Evolutionary conservation across 2,797 vertebrate species (phyloP).

Genomic region (Champsocephalus gunnari): DNA sequence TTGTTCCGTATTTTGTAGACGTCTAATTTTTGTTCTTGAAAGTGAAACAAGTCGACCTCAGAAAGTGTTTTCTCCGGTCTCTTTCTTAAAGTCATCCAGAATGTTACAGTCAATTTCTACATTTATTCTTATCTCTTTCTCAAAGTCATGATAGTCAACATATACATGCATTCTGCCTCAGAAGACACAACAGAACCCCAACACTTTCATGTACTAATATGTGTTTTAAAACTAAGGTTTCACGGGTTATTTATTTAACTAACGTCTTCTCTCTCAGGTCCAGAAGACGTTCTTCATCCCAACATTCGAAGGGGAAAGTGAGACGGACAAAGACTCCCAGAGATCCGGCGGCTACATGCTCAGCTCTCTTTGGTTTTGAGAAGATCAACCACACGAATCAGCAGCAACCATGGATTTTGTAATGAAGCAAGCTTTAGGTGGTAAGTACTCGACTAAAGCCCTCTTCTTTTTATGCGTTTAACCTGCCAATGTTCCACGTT

Average conservation of each 20-base stretch:
- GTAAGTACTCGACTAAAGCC: slow-evolving; percentile 79
- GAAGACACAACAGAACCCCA: too few relatives aligned
- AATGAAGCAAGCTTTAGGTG: slow-evolving; percentile 98
- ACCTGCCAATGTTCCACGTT: not conserved
- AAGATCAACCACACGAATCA: slow-evolving; percentile 62
- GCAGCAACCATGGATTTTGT: slow-evolving; percentile 94
- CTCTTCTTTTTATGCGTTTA: not conserved
- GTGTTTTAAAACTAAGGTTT: not conserved
- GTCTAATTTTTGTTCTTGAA: too few relatives aligned
- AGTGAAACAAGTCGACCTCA: too few relatives aligned
- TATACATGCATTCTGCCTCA: too few relatives aligned
- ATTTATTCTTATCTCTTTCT: too few relatives aligned
- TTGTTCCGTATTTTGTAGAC: too few relatives aligned
- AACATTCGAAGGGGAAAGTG: slow-evolving; percentile 10
- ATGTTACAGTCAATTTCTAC: too few relatives aligned
- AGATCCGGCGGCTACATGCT: slow-evolving; percentile 82
- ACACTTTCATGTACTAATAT: too few relatives aligned
- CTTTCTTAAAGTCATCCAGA: too few relatives aligned
- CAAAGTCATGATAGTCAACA: too few relatives aligned
- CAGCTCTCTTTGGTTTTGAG: slow-evolving; percentile 74
- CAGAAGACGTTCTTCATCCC: slow-evolving; percentile 20
- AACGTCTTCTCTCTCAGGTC: slow-evolving; percentile 23
- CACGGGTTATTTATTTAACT: not conserved
- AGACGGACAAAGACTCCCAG: slow-evolving; percentile 7
- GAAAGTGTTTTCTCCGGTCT: too few relatives aligned